Evolutionary conservation across 2,113 vertebrate species (phyloP).

Genomic region (Perca flavescens): DNA sequence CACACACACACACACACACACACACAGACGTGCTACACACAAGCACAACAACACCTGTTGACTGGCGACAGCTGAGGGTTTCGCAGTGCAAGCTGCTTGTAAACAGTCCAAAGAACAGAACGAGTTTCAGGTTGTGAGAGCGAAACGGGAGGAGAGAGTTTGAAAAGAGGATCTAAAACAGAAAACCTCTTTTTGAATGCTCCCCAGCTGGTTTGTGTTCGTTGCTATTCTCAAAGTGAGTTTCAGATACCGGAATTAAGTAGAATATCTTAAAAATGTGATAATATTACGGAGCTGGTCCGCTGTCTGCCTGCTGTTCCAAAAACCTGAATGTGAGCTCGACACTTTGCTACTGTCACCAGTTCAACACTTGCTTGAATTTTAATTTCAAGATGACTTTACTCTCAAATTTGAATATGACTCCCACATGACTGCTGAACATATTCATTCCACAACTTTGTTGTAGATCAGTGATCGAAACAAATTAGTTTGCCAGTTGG

Average conservation of each 20-base stretch:
- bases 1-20: constrained; percentile 5
- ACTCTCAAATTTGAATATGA: neutral
- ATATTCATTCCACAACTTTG: no score
- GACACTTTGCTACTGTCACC: neutral
- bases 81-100: constrained; percentile 72
- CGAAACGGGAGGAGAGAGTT: constrained; percentile 20
- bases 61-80: constrained; percentile 79
- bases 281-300: neutral
- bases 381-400: no score
- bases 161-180: constrained; percentile 53
- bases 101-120: constrained; percentile 72
- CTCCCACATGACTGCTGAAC: neutral
- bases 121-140: constrained; percentile 40
- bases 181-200: neutral
- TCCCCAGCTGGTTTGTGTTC: neutral
- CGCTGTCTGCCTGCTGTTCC: neutral
- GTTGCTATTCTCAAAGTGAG: neutral
- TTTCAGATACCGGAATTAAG: neutral
- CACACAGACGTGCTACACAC: constrained; percentile 4
- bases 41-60: constrained; percentile 72
- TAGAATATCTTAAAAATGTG: neutral
- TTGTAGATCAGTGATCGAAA: neutral
- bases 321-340: constrained; percentile 14
- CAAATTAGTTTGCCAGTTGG: neutral
- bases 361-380: neutral